phyloP scores from a whole-genome alignment of 2,113 vertebrate genomes.

The Grallaria varia region DNA sequence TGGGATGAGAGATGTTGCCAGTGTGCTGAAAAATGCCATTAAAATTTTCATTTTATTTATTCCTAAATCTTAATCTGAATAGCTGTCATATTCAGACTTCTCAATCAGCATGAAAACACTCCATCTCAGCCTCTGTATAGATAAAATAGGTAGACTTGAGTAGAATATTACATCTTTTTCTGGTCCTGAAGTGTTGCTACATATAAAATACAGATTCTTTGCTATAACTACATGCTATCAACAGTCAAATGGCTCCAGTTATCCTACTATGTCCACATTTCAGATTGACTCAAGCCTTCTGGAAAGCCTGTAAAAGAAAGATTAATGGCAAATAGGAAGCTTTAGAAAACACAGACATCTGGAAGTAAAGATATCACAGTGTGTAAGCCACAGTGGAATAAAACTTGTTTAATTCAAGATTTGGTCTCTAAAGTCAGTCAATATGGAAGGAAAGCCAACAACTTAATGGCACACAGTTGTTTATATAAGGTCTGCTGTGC shows the following conservation, averaged over 20 bases:
- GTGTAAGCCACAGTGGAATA: slow-evolving; percentile 46
- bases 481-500: slow-evolving; percentile 17
- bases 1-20: background rate
- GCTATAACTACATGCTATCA: background rate
- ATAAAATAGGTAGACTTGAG: background rate
- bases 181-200: background rate
- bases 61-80: slow-evolving; percentile 9
- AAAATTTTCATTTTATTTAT: background rate
- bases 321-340: slow-evolving; percentile 44
- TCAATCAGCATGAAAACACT: background rate
- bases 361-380: slow-evolving; percentile 54
- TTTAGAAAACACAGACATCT: slow-evolving; percentile 58
- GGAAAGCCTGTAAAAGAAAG: slow-evolving; percentile 24
- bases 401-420: slow-evolving; percentile 51
- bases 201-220: background rate
- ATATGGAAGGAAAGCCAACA: slow-evolving; percentile 6
- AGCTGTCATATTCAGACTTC: background rate
- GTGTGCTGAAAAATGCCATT: background rate
- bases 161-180: background rate
- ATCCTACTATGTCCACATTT: background rate
- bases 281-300: slow-evolving; percentile 10
- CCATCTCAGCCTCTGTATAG: background rate
- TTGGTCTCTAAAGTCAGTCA: slow-evolving; percentile 18
- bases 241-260: slow-evolving; percentile 1
- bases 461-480: slow-evolving; percentile 14